A percentile compares a stretch with the other conserved stretches of the same genome.
phyloP scores from a whole-genome alignment of 35 echinoderm and acorn worm species.

The Stichopus chloronotus region DNA sequence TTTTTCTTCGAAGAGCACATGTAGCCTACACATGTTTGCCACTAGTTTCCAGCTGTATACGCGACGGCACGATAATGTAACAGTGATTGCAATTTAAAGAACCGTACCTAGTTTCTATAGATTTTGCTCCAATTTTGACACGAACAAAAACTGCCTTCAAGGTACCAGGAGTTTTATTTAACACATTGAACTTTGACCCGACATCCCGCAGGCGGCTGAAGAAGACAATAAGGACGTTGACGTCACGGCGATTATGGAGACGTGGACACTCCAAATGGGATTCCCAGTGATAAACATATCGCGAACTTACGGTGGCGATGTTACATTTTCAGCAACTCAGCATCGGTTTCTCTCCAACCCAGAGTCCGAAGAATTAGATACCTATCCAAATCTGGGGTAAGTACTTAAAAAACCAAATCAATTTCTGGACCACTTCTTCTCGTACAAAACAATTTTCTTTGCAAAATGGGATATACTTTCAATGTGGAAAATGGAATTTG shows the following conservation, averaged over 20 bases:
- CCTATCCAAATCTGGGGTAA: constrained; percentile 47
- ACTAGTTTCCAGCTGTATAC: too few relatives aligned
- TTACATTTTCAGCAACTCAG: constrained; percentile 53
- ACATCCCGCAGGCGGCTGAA: constrained; percentile 49
- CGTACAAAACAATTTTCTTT: neutral
- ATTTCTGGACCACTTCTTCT: neutral
- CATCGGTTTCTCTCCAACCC: constrained; percentile 74
- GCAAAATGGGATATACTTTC: neutral
- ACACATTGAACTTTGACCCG: too few relatives aligned
- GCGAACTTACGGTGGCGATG: constrained; percentile 42
- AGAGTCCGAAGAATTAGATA: constrained; percentile 23
- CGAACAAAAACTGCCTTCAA: too few relatives aligned
- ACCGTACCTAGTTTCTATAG: too few relatives aligned
- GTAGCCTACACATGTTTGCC: too few relatives aligned
- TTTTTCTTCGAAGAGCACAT: too few relatives aligned
- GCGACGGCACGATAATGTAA: too few relatives aligned
- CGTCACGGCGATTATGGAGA: constrained; percentile 66
- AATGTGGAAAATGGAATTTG: neutral
- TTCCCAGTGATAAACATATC: constrained; percentile 64
- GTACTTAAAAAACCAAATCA: neutral
- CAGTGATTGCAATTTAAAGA: too few relatives aligned
- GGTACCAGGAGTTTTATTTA: too few relatives aligned
- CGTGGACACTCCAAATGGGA: constrained; percentile 80
- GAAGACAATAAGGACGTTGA: constrained; percentile 65
- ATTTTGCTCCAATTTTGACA: too few relatives aligned